A percentile compares a stretch with the other conserved stretches of the same genome.
Conservation (phyloP, 2,888 invertebrate genomes). For the Trichopoda pennipes region DNA sequence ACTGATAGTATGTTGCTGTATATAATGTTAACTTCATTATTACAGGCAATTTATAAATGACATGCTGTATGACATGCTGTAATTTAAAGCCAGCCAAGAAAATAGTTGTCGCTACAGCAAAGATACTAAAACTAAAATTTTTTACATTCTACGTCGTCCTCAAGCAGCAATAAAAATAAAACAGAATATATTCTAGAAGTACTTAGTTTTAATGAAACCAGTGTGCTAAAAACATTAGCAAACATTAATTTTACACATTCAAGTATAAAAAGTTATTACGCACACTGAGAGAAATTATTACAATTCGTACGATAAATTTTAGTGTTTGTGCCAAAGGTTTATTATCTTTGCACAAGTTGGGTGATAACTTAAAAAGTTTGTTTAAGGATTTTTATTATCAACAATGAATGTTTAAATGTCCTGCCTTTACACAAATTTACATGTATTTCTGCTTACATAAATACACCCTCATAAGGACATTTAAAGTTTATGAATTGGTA, state of each 20-base stretch:
- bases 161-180: background rate
- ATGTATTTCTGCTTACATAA: background rate
- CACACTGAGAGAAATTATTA: constrained; percentile 26
- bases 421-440: constrained; percentile 1
- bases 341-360: background rate
- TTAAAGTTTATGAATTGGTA: background rate
- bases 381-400: constrained; percentile 58
- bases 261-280: constrained; percentile 23
- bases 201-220: background rate
- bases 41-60: too few species aligned
- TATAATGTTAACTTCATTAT: too few species aligned
- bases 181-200: background rate
- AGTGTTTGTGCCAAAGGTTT: constrained; percentile 9
- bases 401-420: constrained; percentile 36
- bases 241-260: background rate
- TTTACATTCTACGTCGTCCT: too few species aligned
- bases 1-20: too few species aligned
- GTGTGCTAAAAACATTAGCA: background rate
- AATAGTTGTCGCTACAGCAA: too few species aligned
- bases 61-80: too few species aligned
- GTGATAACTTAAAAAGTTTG: constrained; percentile 27
- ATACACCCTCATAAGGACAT: background rate
- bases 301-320: constrained; percentile 16
- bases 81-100: too few species aligned
- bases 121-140: too few species aligned